Evolutionary conservation across 2,113 vertebrate genomes (phyloP).

Genomic region (Thalassoma bifasciatum): DNA sequence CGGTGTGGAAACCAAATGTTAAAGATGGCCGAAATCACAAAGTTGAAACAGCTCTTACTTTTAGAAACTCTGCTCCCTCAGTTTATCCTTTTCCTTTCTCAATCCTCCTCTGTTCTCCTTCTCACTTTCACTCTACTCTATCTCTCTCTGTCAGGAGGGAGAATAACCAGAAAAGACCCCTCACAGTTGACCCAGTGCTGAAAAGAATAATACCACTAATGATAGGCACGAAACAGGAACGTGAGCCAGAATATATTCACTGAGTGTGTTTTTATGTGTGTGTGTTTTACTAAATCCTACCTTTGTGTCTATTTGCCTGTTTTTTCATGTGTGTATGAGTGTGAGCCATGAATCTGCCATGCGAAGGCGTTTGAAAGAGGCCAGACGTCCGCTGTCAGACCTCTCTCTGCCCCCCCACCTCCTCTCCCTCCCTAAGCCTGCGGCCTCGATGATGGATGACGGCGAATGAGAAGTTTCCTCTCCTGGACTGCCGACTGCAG

Average conservation of each 20-base stretch:
- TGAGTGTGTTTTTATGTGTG: slow-evolving; percentile 27
- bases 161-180: slow-evolving; percentile 49
- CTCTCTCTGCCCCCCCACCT: slow-evolving; percentile 66
- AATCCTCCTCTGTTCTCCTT: no score
- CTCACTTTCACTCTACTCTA: no score
- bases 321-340: slow-evolving; percentile 62
- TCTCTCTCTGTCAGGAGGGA: background rate
- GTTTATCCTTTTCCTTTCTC: no score
- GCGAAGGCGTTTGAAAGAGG: slow-evolving; percentile 77
- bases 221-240: slow-evolving; percentile 65
- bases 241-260: slow-evolving; percentile 72
- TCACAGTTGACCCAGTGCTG: slow-evolving; percentile 50
- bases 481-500: slow-evolving; percentile 75
- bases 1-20: background rate
- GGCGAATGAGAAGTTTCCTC: slow-evolving; percentile 84
- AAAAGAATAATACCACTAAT: slow-evolving; percentile 79
- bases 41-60: slow-evolving; percentile 4
- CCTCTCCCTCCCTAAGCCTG: slow-evolving; percentile 35
- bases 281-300: slow-evolving; percentile 7
- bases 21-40: slow-evolving; percentile 3
- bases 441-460: slow-evolving; percentile 82
- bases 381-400: slow-evolving; percentile 79
- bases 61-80: no score
- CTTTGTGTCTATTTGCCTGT: slow-evolving; percentile 33
- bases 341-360: slow-evolving; percentile 77